Evolutionary conservation across 2,113 vertebrate species (phyloP).

Genomic region (Serilophus lunatus): DNA sequence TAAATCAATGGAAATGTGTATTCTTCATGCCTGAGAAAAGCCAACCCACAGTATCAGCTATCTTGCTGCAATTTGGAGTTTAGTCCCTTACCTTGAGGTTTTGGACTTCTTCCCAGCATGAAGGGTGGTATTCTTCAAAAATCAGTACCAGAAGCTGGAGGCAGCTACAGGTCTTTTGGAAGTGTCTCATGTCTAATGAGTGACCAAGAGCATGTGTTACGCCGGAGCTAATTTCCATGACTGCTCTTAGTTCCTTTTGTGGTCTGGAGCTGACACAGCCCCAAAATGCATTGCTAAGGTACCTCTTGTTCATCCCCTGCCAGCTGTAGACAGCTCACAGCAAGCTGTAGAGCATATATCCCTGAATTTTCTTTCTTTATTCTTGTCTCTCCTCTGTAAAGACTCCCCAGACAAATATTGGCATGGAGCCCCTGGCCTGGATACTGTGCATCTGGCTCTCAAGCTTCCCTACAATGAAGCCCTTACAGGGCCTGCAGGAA

Average conservation of each 20-base stretch:
- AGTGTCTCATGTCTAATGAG: neutral
- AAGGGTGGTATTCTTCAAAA: neutral
- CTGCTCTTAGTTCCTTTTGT: neutral
- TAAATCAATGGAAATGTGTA: neutral
- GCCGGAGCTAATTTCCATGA: neutral
- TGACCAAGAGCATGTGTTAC: neutral
- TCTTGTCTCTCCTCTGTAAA: constrained; percentile 32
- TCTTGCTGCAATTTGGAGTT: neutral
- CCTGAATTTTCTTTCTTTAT: neutral
- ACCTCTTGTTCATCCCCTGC: neutral
- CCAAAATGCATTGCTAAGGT: neutral
- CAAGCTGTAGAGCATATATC: neutral
- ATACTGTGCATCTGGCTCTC: constrained; percentile 82
- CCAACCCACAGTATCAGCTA: neutral
- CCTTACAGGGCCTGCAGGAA: constrained; percentile 79
- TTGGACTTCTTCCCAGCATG: neutral
- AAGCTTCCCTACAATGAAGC: constrained; percentile 70
- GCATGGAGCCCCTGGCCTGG: constrained; percentile 77
- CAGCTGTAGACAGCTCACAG: neutral
- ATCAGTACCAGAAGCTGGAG: neutral
- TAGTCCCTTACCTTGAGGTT: neutral
- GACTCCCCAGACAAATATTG: constrained; percentile 64
- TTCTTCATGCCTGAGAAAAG: neutral
- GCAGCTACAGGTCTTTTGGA: rapidly evolving
- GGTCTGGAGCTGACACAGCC: neutral